These are phyloP conservation scores for Melikaiella ostensackeni DNA, from an alignment of 2,888 invertebrate species.

Conservation along the genomic window DNA sequence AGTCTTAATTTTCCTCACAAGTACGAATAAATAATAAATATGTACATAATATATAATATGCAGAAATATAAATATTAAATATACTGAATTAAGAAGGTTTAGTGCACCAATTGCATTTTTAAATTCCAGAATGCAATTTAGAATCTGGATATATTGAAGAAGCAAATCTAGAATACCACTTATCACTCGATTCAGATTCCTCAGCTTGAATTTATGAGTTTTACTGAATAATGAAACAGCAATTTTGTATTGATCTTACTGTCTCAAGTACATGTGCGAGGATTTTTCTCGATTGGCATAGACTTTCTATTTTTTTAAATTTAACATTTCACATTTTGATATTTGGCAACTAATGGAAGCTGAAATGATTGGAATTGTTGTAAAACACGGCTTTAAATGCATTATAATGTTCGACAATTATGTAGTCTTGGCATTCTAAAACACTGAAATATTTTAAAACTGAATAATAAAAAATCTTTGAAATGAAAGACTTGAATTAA, in stretches of 20 bases:
- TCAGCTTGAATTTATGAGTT: background rate
- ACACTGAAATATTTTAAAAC: too few species aligned
- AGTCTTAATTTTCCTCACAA: too few species aligned
- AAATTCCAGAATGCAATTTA: background rate
- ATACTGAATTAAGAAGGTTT: background rate
- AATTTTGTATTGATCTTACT: background rate
- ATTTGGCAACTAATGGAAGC: background rate
- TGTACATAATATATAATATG: background rate
- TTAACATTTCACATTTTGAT: background rate
- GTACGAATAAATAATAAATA: too few species aligned
- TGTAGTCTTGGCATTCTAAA: too few species aligned
- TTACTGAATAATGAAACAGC: background rate
- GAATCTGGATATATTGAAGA: background rate
- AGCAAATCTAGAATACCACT: background rate
- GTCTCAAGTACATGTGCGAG: background rate
- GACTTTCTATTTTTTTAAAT: background rate
- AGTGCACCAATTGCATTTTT: background rate
- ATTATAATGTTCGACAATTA: background rate
- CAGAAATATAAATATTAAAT: background rate
- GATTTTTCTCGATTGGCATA: background rate
- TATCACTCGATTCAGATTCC: constrained; percentile 14
- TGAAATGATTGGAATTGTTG: too few species aligned
- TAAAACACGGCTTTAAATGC: background rate
- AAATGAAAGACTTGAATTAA: too few species aligned
- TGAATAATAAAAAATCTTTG: too few species aligned